Evolutionary conservation across 2,113 vertebrate species (phyloP).

Genomic region (Podarcis cretensis): DNA sequence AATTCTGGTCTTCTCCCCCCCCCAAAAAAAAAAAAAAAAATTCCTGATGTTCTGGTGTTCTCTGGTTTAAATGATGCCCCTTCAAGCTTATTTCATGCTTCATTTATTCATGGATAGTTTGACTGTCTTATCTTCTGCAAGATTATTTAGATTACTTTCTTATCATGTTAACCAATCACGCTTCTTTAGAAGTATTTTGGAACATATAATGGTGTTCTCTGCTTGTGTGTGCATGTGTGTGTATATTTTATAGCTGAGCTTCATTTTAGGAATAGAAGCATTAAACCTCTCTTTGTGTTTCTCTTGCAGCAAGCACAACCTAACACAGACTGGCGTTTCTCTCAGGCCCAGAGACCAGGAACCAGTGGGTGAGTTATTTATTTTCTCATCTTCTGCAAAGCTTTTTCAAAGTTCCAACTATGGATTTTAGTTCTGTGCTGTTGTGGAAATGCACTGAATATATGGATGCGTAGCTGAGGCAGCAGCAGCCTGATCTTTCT

Average conservation of each 20-base stretch:
- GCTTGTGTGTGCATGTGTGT: conserved; percentile 11
- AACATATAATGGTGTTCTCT: background rate
- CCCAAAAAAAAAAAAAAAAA: conserved; percentile 33
- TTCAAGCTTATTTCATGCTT: conserved; percentile 72
- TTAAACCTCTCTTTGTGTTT: conserved; percentile 74
- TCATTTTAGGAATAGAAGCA: conserved; percentile 43
- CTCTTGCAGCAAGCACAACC: conserved; percentile 94
- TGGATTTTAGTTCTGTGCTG: background rate
- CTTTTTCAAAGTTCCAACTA: background rate
- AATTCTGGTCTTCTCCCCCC: conserved; percentile 26
- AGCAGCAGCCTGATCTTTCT: background rate
- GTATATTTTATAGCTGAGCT: conserved; percentile 36
- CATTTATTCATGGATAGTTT: conserved; percentile 67
- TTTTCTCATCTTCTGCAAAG: conserved; percentile 25
- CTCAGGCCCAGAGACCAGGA: conserved; percentile 96
- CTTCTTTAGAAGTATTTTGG: conserved; percentile 45
- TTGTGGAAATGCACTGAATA: background rate
- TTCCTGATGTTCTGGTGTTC: conserved; percentile 35
- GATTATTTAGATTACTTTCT: conserved; percentile 47
- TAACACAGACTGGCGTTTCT: conserved; percentile 97
- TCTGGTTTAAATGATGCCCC: conserved; percentile 57
- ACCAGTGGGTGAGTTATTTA: conserved; percentile 91
- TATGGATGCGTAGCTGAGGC: background rate
- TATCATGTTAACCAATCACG: conserved; percentile 50
- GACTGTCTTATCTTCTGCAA: conserved; percentile 54